Conservation (phyloP, 1,140 invertebrate genomes). For the Drosophila virilis region DNA sequence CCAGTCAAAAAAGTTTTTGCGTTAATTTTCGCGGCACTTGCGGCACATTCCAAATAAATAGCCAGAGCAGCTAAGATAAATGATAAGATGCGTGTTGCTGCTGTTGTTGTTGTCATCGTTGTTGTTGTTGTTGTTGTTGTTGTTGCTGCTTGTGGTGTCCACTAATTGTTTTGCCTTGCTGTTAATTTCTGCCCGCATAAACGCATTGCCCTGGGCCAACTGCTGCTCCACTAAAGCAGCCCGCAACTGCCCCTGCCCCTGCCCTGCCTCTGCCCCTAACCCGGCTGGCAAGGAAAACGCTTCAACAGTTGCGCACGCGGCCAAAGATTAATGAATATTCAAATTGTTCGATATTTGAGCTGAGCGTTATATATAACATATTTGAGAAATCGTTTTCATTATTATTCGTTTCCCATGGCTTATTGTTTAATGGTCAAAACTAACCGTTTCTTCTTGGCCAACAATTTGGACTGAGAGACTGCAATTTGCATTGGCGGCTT, state of each 20-base stretch:
- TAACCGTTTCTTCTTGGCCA: conserved; percentile 30
- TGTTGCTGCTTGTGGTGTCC: conserved; percentile 23
- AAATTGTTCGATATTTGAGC: conserved; percentile 80
- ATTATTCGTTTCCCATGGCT: conserved; percentile 78
- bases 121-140: conserved; percentile 26
- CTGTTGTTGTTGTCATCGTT: conserved; percentile 21
- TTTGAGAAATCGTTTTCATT: conserved; percentile 65
- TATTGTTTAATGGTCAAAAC: conserved; percentile 61
- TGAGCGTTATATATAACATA: not conserved
- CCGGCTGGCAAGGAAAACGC: conserved; percentile 39
- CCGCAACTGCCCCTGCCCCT: not conserved
- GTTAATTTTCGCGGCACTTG: conserved; percentile 81
- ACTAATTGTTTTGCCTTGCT: conserved; percentile 78
- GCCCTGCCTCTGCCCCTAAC: not conserved
- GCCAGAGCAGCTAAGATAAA: conserved; percentile 51
- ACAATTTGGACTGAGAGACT: conserved; percentile 25
- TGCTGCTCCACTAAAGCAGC: conserved; percentile 71
- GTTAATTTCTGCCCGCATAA: conserved; percentile 81
- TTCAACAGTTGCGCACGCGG: conserved; percentile 81
- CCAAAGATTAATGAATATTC: conserved; percentile 78
- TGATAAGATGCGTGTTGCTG: conserved; percentile 37
- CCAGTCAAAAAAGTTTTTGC: conserved; percentile 60
- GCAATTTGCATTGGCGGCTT: conserved; percentile 74
- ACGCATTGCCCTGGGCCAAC: conserved; percentile 71
- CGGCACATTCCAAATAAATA: conserved; percentile 75